phyloP scores from a whole-genome alignment of 2,113 vertebrate species.

The Chaetodon auriga region DNA sequence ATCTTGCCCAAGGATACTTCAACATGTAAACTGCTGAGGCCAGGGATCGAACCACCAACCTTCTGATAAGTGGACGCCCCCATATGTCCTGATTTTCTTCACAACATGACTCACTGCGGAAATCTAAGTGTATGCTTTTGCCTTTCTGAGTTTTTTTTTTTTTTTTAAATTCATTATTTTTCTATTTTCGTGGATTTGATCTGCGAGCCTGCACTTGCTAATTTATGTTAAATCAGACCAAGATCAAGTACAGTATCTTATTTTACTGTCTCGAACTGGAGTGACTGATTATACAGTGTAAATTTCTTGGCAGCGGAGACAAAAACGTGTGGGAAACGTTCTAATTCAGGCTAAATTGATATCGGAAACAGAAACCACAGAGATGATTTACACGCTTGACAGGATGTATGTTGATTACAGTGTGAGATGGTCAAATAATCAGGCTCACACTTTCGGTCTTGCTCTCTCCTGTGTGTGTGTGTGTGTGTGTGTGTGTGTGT shows the following conservation, averaged over 20 bases:
- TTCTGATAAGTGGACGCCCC: too few species aligned
- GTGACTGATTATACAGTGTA: slow-evolving; percentile 27
- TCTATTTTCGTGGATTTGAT: slow-evolving; percentile 8
- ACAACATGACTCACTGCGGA: slow-evolving; percentile 2
- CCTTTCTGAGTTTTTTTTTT: slow-evolving; percentile 11
- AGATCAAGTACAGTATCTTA: not conserved
- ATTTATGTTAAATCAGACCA: slow-evolving; percentile 3
- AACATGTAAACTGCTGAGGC: too few species aligned
- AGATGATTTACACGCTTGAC: slow-evolving; percentile 37
- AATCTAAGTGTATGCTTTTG: slow-evolving; percentile 5
- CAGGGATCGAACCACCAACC: too few species aligned
- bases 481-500: slow-evolving; percentile 4
- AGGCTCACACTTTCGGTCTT: not conserved
- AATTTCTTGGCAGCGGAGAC: slow-evolving; percentile 17
- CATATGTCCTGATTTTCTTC: slow-evolving; percentile 2
- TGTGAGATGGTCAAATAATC: slow-evolving; percentile 56
- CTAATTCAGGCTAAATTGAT: slow-evolving; percentile 26
- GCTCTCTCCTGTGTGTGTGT: not conserved
- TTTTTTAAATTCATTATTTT: not conserved
- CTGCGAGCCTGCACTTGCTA: not conserved
- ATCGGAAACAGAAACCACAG: slow-evolving; percentile 22
- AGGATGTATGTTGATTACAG: slow-evolving; percentile 51
- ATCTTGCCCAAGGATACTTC: too few species aligned
- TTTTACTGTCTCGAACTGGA: slow-evolving; percentile 13
- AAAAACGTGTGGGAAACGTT: slow-evolving; percentile 39